Evolutionary conservation across 2,113 vertebrate species (phyloP), one percentile per base, ranked within the genome.

Genomic region (Syrmaticus mikado): DNA sequence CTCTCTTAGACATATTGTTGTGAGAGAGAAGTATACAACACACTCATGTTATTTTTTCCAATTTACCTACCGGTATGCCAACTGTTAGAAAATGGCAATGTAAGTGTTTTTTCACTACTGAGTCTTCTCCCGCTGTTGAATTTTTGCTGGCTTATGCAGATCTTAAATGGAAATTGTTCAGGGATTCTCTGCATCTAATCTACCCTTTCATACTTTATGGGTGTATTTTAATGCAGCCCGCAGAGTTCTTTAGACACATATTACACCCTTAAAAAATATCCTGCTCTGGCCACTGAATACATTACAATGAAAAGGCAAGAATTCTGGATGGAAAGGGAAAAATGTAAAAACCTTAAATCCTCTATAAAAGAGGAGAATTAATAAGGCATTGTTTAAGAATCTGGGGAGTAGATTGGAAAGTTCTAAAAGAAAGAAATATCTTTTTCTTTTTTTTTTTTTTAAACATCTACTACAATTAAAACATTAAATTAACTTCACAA

Each of bases 381-480:
- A 27, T 62, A 62, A 80, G 73, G 64, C 21, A 7, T 34, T 25
- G 24, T n/a, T 48, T 5, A 46, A 46, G 72, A 79, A 34, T 2
- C 25, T 48, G 34, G 30, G 65, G 30, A 89, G 43, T 73, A 78
- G 25, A 87, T 60, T 28, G 75, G 46, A n/a, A 19, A 21, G 5
- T 12, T 75, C 2, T 36, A n/a, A 68, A 60, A 18, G n/a, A 67
- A 91, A 58, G 15, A 25, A 68, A 27, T 4, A 20, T 27, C 38
- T 38, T 38, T 38, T 38, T 38, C 4, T 38, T 38, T 43, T 70
- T 87, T 36, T 91, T 91, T 27, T 90, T 92, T 48, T 82, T 83
- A 77, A 93, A 91, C 87, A 72, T 81, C 87, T 94, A 80, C 64
- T 71, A 34, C 68, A 83, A 96, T 92, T 90, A 58, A 87, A 87